Evolutionary conservation across 2,113 vertebrate genomes (phyloP), one percentile per base, ranked within the genome.

Genomic region (Amazona guildingii): DNA sequence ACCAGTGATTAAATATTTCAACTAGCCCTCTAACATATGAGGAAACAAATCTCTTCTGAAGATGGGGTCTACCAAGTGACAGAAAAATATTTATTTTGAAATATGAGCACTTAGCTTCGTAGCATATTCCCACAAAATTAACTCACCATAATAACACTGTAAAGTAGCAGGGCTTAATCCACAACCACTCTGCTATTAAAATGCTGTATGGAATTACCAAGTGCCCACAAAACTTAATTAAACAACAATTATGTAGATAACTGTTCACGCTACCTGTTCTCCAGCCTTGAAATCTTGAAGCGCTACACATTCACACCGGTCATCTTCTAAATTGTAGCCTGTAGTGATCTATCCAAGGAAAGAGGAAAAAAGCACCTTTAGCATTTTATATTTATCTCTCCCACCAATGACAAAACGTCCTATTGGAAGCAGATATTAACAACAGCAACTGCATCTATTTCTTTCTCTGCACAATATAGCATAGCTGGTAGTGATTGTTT

Each of bases 291-390:
- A 99, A 92, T 99, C 99, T 78, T 98, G 98, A 88, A 99, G 98
- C 0, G 99, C 99, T 41, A 99, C 99, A 74, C 99, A 99, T 92
- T 99, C 99, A 44, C 99, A 99, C 25, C 99, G 98, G 97, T 99
- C 99, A n/a, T 99, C 99, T 96, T 99, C 99, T 92, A 99, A 97
- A 96, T 99, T 99, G 97, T 99, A 99, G 59, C 99, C 99, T 2
- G 99, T 99, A 27, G 99, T 99, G 92, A 99, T 99, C 99, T 99
- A 84, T 39, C 28, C 88, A 68, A 51, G 23, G 44, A n/a, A 88
- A 73, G 37, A 96, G 44, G 19, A 76, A 86, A 74, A 86, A 95
- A 86, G 63, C 52, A 88, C 44, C 33, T 88, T 97, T 81, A 92
- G 49, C 44, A 75, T 57, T 41, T 92, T 59, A 28, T 49, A 68